Evolutionary conservation across 2,888 invertebrate genomes (phyloP).

Genomic region (Patella caerulea): DNA sequence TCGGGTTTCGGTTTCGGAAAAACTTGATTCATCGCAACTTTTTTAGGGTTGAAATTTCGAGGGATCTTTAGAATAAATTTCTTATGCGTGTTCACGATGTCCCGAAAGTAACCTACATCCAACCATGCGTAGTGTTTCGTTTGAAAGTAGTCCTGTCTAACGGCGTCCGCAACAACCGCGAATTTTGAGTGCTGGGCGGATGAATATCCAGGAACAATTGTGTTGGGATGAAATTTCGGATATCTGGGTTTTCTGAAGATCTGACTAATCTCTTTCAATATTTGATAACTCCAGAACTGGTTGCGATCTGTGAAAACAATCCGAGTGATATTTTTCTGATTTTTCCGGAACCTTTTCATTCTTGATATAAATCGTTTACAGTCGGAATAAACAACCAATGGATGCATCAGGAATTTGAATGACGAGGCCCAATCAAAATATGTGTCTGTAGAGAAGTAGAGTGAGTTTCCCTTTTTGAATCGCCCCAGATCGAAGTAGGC

Average conservation of each 20-base stretch:
- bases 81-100: constrained; percentile 28
- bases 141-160: constrained; percentile 32
- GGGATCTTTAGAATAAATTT: constrained; percentile 26
- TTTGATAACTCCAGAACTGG: constrained; percentile 41
- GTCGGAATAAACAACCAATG: constrained; percentile 49
- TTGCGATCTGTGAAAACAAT: constrained; percentile 37
- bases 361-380: constrained; percentile 30
- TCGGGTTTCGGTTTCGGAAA: constrained; percentile 5
- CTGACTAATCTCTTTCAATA: constrained; percentile 27
- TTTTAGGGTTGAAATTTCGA: constrained; percentile 15
- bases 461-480: constrained; percentile 38
- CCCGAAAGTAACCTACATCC: constrained; percentile 48
- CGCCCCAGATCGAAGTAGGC: constrained; percentile 50
- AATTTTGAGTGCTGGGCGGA: constrained; percentile 49
- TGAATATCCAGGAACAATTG: constrained; percentile 47
- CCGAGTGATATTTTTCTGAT: constrained; percentile 28
- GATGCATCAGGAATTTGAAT: constrained; percentile 37
- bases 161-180: constrained; percentile 37
- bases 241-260: constrained; percentile 37
- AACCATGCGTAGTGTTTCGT: constrained; percentile 48
- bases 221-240: constrained; percentile 49
- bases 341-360: constrained; percentile 28
- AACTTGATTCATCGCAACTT: constrained; percentile 22
- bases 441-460: constrained; percentile 21
- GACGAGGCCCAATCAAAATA: constrained; percentile 38